Base-by-base conservation (phyloP, 2,888 invertebrate genomes). In the Heliconius hortense region DNA sequence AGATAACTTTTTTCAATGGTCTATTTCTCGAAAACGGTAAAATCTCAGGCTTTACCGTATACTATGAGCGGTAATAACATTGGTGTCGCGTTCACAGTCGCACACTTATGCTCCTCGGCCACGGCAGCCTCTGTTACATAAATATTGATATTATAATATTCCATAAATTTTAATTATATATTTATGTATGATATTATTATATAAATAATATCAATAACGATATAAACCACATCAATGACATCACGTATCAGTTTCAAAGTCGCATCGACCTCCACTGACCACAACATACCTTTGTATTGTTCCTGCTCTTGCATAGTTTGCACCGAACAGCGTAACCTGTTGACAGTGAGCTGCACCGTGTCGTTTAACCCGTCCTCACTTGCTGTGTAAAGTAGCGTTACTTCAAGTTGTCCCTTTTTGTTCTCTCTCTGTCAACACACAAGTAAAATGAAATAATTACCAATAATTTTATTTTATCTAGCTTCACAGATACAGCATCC, bases 221-320 rank as follows among this genome's bases (percentile, higher is more conserved):
- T 43, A 43, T 43, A 43, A 43, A 66, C 66, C 24, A 39, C 24
- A 66, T 39, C 24, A n/a, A 24, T 43, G 15, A 15, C 1, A 43
- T 39, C 69, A 69, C 69, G 69, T 69, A 35, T 56, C 35, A 53
- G 31, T 56, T 69, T 56, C 69, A 69, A 69, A 69, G 70, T 71
- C 60, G 13, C 21, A 59, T 60, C 59, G 21, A 60, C 71, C 60
- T 26, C 39, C 26, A 11, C 43, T 26, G 13, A 66, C 48, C 31
- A 28, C 62, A 59, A 56, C 62, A 21, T 88, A 95, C 95, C 96
- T 91, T 96, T 96, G 80, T 94, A 94, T 81, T 94, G 94, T 85
- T 96, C 96, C 79, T 96, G 96, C 80, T 96, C 95, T 80, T 96
- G 96, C 96, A 96, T 96, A n/a, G 96, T 95, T 85, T 95, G 95